Conservation (phyloP, 2,888 invertebrate species). For the Perithous albicinctus region DNA sequence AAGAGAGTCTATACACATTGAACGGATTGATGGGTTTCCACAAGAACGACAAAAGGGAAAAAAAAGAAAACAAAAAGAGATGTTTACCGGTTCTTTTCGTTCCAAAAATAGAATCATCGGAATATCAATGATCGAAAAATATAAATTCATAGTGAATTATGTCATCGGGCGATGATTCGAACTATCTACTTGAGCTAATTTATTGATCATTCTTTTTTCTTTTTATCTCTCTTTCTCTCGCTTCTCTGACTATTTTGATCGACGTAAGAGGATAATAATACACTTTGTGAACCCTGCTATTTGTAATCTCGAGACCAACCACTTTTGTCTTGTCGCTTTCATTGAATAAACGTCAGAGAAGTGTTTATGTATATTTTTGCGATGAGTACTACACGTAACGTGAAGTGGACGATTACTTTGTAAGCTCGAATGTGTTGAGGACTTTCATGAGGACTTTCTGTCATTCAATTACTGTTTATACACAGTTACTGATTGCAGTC, state of each 20-base stretch:
- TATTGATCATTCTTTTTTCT: constrained; percentile 1
- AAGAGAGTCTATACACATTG: background rate
- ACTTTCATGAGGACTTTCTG: constrained; percentile 7
- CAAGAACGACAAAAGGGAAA: background rate
- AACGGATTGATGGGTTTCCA: background rate
- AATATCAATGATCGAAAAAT: background rate
- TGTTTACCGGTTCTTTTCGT: background rate
- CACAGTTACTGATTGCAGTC: background rate
- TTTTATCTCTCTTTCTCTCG: background rate
- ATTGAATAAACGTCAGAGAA: constrained; percentile 31
- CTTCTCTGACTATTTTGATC: background rate
- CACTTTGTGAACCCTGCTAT: constrained; percentile 22
- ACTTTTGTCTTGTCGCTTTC: constrained; percentile 2
- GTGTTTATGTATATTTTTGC: constrained; percentile 2
- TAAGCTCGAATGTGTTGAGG: background rate
- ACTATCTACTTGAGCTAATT: background rate
- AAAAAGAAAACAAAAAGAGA: background rate
- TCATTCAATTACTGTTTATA: constrained; percentile 2
- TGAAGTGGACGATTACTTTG: constrained; percentile 36
- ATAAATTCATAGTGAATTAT: constrained; percentile 7
- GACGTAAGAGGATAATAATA: constrained; percentile 38
- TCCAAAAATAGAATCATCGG: background rate
- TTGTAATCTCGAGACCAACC: constrained; percentile 13
- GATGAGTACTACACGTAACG: background rate
- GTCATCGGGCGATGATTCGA: constrained; percentile 6